These are phyloP conservation scores for Muntiacus reevesi DNA, from an alignment of 2,113 vertebrate species.

Conservation along the genomic window DNA sequence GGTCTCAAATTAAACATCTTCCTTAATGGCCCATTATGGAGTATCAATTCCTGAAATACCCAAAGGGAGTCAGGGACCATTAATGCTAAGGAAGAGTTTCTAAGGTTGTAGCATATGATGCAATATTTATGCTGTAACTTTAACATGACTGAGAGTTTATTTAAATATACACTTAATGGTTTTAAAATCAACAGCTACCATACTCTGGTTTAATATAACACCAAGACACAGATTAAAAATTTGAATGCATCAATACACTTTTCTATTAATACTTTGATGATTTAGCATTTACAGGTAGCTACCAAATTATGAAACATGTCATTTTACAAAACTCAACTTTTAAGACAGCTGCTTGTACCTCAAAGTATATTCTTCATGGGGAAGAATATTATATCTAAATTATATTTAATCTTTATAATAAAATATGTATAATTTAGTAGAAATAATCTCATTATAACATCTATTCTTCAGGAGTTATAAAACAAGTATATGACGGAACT, in stretches of 20 bases:
- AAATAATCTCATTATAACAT: neutral
- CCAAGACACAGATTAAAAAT: neutral
- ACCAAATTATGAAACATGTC: neutral
- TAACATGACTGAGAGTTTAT: neutral
- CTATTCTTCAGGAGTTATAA: neutral
- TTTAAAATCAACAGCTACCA: neutral
- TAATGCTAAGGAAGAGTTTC: neutral
- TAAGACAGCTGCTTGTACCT: neutral
- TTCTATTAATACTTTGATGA: neutral
- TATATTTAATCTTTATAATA: neutral
- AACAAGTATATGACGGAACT: neutral
- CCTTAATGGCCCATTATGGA: constrained; percentile 34
- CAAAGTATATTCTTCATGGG: neutral
- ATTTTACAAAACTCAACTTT: neutral
- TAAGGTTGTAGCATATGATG: constrained; percentile 28
- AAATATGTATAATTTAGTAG: neutral
- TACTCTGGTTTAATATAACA: neutral
- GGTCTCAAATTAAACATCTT: constrained; percentile 63
- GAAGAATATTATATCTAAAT: neutral
- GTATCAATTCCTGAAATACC: constrained; percentile 33
- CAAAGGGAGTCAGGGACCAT: neutral
- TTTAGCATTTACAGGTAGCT: neutral
- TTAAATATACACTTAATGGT: constrained; percentile 8
- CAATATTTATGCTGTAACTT: constrained; percentile 46
- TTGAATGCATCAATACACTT: neutral